Percentiles rank a stretch among this genome's conserved stretches.
Evolutionary conservation across 64 coral and sea anemone species (phyloP).

Genomic region (Montipora sp.): DNA sequence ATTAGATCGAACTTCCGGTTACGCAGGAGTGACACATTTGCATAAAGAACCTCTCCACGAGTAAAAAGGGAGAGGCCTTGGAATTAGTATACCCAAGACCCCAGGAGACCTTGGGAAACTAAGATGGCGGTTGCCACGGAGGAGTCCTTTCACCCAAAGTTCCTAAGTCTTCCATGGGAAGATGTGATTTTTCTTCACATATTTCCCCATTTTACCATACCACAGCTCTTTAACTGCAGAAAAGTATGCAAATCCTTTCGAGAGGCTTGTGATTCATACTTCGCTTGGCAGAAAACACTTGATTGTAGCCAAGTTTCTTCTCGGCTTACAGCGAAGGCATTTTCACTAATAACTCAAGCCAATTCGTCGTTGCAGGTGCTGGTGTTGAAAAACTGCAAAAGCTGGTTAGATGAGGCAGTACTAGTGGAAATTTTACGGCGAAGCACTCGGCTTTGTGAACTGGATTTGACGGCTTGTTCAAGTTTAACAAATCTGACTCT

Average conservation of each 20-base stretch:
- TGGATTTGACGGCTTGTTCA: constrained; percentile 86
- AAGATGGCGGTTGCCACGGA: constrained; percentile 52
- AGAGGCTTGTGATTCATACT: constrained; percentile 75
- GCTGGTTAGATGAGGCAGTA: constrained; percentile 55
- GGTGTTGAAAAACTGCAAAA: constrained; percentile 85
- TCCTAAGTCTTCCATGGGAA: constrained; percentile 82
- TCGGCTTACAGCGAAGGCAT: constrained; percentile 62
- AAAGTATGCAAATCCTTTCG: constrained; percentile 71
- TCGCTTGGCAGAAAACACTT: constrained; percentile 66
- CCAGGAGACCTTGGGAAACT: not conserved
- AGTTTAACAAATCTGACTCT: constrained; percentile 76
- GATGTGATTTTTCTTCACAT: constrained; percentile 84
- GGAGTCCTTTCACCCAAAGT: not conserved
- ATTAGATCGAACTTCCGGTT: too few species aligned
- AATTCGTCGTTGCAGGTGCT: constrained; percentile 69
- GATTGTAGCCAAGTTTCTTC: constrained; percentile 56
- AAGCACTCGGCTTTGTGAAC: constrained; percentile 50
- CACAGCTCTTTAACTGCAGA: constrained; percentile 71
- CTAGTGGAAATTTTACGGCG: constrained; percentile 66
- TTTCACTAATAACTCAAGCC: constrained; percentile 60
- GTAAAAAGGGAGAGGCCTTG: not conserved
- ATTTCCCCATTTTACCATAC: constrained; percentile 69
- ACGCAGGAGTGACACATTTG: too few species aligned
- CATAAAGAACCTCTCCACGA: too few species aligned
- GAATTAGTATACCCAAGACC: not conserved